Percentiles rank a stretch among this genome's conserved stretches.
These are phyloP conservation scores for Psammodynastes pulverulentus DNA, from an alignment of 2,113 vertebrate genomes.

Conservation along the genomic window DNA sequence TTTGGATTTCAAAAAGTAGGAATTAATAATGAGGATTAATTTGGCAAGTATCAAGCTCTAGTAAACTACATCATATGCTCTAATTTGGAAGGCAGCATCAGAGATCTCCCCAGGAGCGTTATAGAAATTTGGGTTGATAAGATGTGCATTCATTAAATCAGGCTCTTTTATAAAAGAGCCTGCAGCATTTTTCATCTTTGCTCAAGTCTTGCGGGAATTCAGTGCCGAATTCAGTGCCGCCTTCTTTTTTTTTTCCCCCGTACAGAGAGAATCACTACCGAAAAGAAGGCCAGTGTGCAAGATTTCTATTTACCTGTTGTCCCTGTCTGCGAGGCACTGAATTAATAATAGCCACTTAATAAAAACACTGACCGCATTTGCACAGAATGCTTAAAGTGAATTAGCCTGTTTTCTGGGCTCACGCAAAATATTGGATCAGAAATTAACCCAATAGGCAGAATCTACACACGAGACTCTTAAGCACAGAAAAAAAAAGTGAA, in stretches of 20 bases:
- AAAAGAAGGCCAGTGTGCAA: not conserved
- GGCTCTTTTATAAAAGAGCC: not conserved
- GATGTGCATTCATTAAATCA: not conserved
- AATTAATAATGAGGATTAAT: not conserved
- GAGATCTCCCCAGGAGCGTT: not conserved
- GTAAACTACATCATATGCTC: not conserved
- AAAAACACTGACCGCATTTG: not conserved
- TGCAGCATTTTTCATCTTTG: not conserved
- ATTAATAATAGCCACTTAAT: not conserved
- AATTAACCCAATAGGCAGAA: not conserved
- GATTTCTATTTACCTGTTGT: not conserved
- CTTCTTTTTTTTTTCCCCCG: not conserved
- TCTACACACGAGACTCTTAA: not conserved
- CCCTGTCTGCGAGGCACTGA: not conserved
- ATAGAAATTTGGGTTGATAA: not conserved
- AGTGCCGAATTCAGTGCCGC: not conserved
- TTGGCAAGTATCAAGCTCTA: not conserved
- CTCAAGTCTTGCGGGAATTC: not conserved
- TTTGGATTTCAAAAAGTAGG: not conserved
- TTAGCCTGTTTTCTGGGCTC: not conserved
- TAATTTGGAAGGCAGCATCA: not conserved
- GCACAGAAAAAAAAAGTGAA: not conserved
- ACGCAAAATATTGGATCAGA: not conserved
- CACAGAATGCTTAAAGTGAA: not conserved
- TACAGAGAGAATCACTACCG: not conserved